Evolutionary conservation across 2,888 invertebrate species (phyloP).

Genomic region (Chrysodeixis includens): DNA sequence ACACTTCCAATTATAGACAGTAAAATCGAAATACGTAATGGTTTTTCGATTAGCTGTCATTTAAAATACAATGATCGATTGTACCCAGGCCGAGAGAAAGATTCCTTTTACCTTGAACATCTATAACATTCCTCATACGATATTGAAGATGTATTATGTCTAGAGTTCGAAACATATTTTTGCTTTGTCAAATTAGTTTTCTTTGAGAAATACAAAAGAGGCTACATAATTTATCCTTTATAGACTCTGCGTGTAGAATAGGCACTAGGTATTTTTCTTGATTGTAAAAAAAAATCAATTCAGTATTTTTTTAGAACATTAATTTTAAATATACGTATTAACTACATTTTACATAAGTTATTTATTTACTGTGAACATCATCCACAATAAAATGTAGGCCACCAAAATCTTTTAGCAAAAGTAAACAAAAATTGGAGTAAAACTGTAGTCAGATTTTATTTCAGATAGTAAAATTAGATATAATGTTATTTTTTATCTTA

Average conservation of each 20-base stretch:
- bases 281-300: not conserved
- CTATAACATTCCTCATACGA: not conserved
- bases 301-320: too few species aligned
- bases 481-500: conserved; percentile 49
- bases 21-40: conserved; percentile 2
- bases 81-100: not conserved
- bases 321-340: too few species aligned
- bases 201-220: conserved; percentile 1
- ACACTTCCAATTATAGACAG: not conserved
- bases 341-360: too few species aligned
- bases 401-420: conserved; percentile 26
- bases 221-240: conserved; percentile 1
- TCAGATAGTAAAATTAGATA: conserved; percentile 46
- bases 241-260: not conserved
- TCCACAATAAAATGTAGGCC: not conserved
- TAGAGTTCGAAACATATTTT: conserved; percentile 1
- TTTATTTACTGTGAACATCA: not conserved
- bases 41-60: conserved; percentile 2
- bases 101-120: not conserved
- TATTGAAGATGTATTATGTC: not conserved
- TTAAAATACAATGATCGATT: conserved; percentile 4
- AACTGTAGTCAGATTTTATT: conserved; percentile 46
- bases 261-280: not conserved
- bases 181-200: conserved; percentile 4
- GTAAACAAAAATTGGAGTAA: conserved; percentile 20